Conservation (phyloP, 2,113 vertebrate species). For the Pimephales promelas region DNA sequence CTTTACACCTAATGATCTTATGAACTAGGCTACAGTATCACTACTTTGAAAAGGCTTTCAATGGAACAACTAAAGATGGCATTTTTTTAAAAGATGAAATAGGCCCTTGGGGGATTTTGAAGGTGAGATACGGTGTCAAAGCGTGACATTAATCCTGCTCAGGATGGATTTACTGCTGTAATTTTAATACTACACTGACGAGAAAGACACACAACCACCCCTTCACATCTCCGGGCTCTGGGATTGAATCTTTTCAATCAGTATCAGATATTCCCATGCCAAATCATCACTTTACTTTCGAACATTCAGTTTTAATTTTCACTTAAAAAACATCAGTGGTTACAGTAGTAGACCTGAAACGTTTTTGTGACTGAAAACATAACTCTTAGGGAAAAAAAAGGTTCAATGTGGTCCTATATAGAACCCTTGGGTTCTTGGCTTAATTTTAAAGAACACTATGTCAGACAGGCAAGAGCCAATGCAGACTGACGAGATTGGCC, state of each 20-base stretch:
- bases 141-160: not conserved
- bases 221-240: not conserved
- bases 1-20: not conserved
- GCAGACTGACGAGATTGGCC: too few species aligned
- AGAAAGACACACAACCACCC: not conserved
- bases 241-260: not conserved
- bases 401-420: too few species aligned
- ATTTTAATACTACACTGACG: not conserved
- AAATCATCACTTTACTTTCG: not conserved
- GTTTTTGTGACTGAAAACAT: not conserved
- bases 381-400: too few species aligned
- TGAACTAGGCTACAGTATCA: not conserved
- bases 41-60: not conserved
- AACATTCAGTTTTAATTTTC: not conserved
- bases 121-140: not conserved
- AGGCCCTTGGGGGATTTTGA: constrained; percentile 1
- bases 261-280: not conserved
- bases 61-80: not conserved
- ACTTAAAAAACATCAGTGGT: not conserved
- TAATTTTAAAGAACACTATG: too few species aligned
- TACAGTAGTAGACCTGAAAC: not conserved
- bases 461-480: too few species aligned
- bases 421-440: too few species aligned
- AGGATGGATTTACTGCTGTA: not conserved
- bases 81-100: not conserved